A percentile compares a stretch with the other conserved stretches of the same genome.
phyloP scores from a whole-genome alignment of 2,797 vertebrate species.

The Vespertilio murinus region DNA sequence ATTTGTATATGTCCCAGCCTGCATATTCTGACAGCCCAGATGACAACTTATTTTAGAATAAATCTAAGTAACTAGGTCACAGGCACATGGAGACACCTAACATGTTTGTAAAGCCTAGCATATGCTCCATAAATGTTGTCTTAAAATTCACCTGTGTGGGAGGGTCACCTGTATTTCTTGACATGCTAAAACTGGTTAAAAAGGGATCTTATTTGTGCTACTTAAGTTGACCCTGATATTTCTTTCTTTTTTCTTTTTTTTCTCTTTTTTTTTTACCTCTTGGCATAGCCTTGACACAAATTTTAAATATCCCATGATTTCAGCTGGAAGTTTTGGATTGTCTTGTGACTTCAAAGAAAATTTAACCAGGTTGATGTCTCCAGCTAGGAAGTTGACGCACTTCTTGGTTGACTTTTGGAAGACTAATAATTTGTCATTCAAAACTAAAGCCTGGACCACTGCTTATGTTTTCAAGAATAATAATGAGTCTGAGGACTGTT shows the following conservation, averaged over 20 bases:
- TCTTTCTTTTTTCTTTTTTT: neutral
- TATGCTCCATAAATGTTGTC: neutral
- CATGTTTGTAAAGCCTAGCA: neutral
- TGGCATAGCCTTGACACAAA: slow-evolving; percentile 86
- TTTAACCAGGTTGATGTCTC: slow-evolving; percentile 92
- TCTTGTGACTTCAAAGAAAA: slow-evolving; percentile 93
- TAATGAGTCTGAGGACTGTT: slow-evolving; percentile 88
- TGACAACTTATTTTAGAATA: neutral
- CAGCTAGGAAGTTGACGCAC: slow-evolving; percentile 91
- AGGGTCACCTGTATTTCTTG: neutral
- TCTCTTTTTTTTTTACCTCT: neutral
- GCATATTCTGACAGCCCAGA: neutral
- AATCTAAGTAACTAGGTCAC: neutral
- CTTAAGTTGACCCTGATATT: neutral
- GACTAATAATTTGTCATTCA: slow-evolving; percentile 38
- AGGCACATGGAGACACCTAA: neutral
- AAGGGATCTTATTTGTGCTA: neutral
- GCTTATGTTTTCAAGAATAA: slow-evolving; percentile 92
- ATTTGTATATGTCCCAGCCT: neutral
- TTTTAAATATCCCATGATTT: slow-evolving; percentile 92
- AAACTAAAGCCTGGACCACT: slow-evolving; percentile 83
- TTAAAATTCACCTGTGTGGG: neutral
- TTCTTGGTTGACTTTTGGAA: slow-evolving; percentile 89
- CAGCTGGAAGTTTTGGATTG: slow-evolving; percentile 96
- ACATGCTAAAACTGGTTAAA: neutral